Conservation (phyloP, 2,797 vertebrate species). For the Benthosema pterotum region DNA sequence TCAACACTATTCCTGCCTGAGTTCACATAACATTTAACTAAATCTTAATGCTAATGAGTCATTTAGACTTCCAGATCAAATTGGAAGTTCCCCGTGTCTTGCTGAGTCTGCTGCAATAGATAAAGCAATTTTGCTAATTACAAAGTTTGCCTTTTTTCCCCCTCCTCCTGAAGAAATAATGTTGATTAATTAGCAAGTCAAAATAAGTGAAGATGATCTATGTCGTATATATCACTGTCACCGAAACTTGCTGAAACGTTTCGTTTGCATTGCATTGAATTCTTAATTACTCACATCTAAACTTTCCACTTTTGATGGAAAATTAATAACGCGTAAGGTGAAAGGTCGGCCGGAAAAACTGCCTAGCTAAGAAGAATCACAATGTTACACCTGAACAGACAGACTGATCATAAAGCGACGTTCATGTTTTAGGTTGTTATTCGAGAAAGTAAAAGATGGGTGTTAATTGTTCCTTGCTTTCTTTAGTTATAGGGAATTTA, state of each 20-base stretch:
- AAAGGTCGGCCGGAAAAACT: slow-evolving; percentile 55
- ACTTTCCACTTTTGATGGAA: slow-evolving; percentile 67
- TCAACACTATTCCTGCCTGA: slow-evolving; percentile 48
- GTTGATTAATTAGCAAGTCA: slow-evolving; percentile 85
- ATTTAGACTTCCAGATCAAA: slow-evolving; percentile 70
- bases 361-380: slow-evolving; percentile 38
- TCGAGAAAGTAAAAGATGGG: too few relatives aligned
- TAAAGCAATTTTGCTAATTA: slow-evolving; percentile 75
- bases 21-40: slow-evolving; percentile 64
- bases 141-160: slow-evolving; percentile 69
- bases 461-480: too few relatives aligned
- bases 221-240: slow-evolving; percentile 83
- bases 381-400: slow-evolving; percentile 12
- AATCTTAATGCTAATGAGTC: slow-evolving; percentile 66
- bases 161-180: slow-evolving; percentile 77
- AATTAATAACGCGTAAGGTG: slow-evolving; percentile 69
- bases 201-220: slow-evolving; percentile 82
- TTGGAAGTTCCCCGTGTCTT: slow-evolving; percentile 63
- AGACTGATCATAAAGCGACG: background rate
- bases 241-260: slow-evolving; percentile 74
- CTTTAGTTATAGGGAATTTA: too few relatives aligned
- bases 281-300: slow-evolving; percentile 75
- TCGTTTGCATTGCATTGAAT: slow-evolving; percentile 74
- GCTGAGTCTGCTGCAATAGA: slow-evolving; percentile 67
- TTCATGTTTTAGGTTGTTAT: too few relatives aligned